Evolutionary conservation across 2,888 invertebrate species (phyloP).

Genomic region (Drosophila koepferae): DNA sequence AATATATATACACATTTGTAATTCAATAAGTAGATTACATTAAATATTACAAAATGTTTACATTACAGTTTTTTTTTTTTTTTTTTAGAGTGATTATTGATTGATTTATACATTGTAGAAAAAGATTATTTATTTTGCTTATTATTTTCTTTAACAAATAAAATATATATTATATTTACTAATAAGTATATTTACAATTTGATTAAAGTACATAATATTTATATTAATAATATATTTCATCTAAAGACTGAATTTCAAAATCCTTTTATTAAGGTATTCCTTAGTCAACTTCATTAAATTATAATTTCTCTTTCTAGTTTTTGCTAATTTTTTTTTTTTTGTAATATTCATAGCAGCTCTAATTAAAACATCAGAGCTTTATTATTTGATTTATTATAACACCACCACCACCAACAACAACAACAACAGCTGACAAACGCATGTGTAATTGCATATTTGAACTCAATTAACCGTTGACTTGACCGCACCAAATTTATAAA

Average conservation of each 20-base stretch:
- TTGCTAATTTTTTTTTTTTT: slow-evolving; percentile 16
- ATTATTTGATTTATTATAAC: slow-evolving; percentile 70
- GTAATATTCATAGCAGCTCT: slow-evolving; percentile 42
- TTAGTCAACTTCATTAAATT: neutral
- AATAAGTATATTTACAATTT: too few relatives aligned
- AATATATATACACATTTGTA: too few relatives aligned
- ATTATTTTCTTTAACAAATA: neutral
- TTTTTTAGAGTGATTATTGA: too few relatives aligned
- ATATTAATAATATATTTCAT: neutral
- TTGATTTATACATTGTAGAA: too few relatives aligned
- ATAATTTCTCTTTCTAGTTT: neutral
- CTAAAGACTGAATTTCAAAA: too few relatives aligned
- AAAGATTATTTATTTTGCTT: too few relatives aligned
- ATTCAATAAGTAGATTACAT: too few relatives aligned
- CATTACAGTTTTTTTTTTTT: too few relatives aligned
- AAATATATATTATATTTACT: too few relatives aligned
- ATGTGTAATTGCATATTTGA: slow-evolving; percentile 72
- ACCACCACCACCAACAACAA: slow-evolving; percentile 30
- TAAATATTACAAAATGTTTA: too few relatives aligned
- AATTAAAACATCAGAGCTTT: slow-evolving; percentile 69
- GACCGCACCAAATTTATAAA: slow-evolving; percentile 47
- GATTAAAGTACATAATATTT: neutral
- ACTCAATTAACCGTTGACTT: slow-evolving; percentile 68
- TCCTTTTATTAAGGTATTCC: neutral
- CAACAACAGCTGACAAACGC: slow-evolving; percentile 41